These are phyloP conservation scores for Akabosia matsudoensis DNA, from an alignment of 1,140 invertebrate genomes.

Conservation along the genomic window DNA sequence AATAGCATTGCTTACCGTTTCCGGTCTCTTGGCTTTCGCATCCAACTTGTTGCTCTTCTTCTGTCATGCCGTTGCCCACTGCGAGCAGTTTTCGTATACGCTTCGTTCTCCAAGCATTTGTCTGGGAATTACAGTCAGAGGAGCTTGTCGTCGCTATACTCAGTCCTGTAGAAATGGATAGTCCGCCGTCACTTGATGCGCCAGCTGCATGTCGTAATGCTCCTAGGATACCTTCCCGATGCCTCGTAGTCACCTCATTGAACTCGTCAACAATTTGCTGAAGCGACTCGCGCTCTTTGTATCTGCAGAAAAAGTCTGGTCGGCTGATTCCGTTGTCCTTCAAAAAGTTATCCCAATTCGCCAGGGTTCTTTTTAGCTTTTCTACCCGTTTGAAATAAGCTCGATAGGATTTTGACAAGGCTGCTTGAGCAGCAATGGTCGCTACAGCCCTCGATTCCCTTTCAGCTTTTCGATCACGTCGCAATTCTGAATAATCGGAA, in stretches of 20 bases:
- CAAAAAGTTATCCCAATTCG: slow-evolving; percentile 37
- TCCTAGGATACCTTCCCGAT: slow-evolving; percentile 31
- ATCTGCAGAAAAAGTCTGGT: slow-evolving; percentile 37
- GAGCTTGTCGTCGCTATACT: neutral
- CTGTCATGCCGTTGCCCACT: neutral
- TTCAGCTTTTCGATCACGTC: neutral
- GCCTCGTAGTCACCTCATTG: slow-evolving; percentile 31
- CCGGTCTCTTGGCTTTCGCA: neutral
- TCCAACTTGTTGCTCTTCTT: neutral
- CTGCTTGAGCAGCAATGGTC: neutral
- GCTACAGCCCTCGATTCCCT: neutral
- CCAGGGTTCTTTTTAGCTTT: slow-evolving; percentile 29
- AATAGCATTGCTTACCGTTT: slow-evolving; percentile 14
- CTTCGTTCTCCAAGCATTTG: slow-evolving; percentile 6
- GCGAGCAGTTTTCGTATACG: neutral
- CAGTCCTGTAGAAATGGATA: neutral
- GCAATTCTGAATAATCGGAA: neutral
- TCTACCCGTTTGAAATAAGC: slow-evolving; percentile 29
- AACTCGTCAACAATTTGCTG: slow-evolving; percentile 39
- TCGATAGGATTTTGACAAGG: slow-evolving; percentile 29
- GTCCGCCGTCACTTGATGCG: neutral
- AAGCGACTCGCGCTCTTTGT: slow-evolving; percentile 33
- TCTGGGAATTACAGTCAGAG: neutral
- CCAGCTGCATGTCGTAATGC: neutral
- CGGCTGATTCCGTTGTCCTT: slow-evolving; percentile 29